phyloP scores from a whole-genome alignment of 2,113 vertebrate genomes.

The Pogonocichla stellata region DNA sequence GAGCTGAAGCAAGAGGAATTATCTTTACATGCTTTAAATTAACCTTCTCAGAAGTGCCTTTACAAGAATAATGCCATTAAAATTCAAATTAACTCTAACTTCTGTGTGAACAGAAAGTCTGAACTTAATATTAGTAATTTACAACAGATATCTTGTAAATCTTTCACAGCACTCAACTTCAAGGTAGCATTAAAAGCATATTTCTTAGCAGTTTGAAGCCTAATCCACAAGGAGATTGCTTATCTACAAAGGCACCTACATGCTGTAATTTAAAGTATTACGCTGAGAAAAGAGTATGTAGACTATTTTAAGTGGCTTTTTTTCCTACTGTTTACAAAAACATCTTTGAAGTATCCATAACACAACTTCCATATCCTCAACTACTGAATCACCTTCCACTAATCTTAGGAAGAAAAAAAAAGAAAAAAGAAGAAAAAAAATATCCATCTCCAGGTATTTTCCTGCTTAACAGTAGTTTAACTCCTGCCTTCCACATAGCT shows the following conservation, averaged over 20 bases:
- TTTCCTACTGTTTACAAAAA: neutral
- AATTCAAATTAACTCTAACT: constrained; percentile 64
- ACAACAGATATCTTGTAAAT: constrained; percentile 61
- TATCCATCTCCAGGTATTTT: neutral
- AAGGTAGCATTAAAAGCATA: constrained; percentile 44
- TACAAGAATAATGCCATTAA: constrained; percentile 37
- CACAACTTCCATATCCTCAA: neutral
- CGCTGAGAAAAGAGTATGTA: neutral
- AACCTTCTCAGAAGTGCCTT: constrained; percentile 32
- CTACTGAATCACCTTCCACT: neutral
- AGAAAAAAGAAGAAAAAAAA: too few relatives aligned
- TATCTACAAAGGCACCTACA: constrained; percentile 65
- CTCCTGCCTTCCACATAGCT: neutral
- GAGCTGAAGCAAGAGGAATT: constrained; percentile 15
- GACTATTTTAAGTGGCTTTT: constrained; percentile 18
- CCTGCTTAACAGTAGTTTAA: neutral
- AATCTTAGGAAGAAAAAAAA: neutral
- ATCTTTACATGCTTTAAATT: constrained; percentile 50
- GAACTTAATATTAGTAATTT: constrained; percentile 60
- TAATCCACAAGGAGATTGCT: constrained; percentile 49
- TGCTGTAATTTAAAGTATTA: constrained; percentile 38
- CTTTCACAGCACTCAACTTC: constrained; percentile 56
- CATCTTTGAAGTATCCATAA: neutral
- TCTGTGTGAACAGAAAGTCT: constrained; percentile 39
- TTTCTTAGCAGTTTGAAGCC: constrained; percentile 53